Conservation (phyloP, 2,797 vertebrate genomes). For the Picus viridis region DNA sequence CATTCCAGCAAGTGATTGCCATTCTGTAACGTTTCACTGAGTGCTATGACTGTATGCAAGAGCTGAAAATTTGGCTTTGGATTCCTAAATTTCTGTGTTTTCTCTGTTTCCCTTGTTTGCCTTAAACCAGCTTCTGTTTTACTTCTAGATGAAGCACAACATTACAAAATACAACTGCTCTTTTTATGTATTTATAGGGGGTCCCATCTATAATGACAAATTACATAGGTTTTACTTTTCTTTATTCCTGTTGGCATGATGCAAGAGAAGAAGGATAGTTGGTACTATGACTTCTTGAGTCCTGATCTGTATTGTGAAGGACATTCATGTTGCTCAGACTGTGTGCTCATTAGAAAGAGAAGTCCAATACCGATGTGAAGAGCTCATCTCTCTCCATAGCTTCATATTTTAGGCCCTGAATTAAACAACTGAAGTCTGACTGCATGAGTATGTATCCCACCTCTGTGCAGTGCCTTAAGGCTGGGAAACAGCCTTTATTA, state of each 20-base stretch:
- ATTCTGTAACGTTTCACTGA: neutral
- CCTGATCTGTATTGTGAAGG: neutral
- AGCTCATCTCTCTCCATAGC: neutral
- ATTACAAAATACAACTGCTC: neutral
- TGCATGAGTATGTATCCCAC: neutral
- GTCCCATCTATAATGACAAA: neutral
- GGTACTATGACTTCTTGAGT: accelerated
- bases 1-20: neutral
- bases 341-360: neutral
- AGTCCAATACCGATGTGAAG: neutral
- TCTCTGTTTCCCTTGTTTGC: neutral
- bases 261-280: neutral
- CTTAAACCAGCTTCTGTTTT: neutral
- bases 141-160: neutral
- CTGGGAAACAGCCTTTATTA: neutral
- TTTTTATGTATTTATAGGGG: accelerated
- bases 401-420: neutral
- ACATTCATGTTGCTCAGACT: neutral
- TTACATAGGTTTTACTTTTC: neutral
- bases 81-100: neutral
- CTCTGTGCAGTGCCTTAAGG: neutral
- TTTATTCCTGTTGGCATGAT: neutral
- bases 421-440: neutral
- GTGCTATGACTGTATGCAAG: neutral
- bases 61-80: neutral